phyloP scores from a whole-genome alignment of 2,797 vertebrate species.

The Scolopax rusticola region DNA sequence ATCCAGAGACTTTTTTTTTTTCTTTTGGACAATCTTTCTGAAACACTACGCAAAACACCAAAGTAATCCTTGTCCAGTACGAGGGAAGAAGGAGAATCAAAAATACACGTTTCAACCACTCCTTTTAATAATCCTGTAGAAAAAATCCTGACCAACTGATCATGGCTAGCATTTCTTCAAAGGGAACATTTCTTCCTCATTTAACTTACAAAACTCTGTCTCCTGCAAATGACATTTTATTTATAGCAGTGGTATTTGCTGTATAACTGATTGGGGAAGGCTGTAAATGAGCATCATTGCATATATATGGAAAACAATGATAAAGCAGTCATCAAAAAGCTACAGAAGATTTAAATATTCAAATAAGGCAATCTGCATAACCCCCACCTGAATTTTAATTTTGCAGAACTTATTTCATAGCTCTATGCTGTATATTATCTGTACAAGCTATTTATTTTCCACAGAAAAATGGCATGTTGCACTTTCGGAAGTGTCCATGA shows the following conservation, averaged over 20 bases:
- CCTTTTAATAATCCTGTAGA: not conserved
- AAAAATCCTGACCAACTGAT: constrained; percentile 35
- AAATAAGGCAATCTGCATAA: constrained; percentile 67
- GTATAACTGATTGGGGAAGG: constrained; percentile 68
- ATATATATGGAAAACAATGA: constrained; percentile 69
- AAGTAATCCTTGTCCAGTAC: not conserved
- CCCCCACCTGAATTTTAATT: constrained; percentile 69
- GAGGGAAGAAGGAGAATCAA: not conserved
- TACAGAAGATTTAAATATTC: constrained; percentile 72
- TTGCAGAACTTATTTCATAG: constrained; percentile 38
- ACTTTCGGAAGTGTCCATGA: not conserved
- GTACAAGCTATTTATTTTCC: not conserved
- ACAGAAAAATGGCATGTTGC: not conserved
- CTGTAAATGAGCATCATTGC: constrained; percentile 64
- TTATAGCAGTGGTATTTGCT: constrained; percentile 73
- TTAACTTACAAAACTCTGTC: constrained; percentile 65
- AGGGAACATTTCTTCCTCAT: constrained; percentile 53
- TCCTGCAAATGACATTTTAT: constrained; percentile 72
- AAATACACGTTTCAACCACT: not conserved
- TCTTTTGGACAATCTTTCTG: not conserved
- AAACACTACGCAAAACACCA: not conserved
- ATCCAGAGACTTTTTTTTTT: not conserved
- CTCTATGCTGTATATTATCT: not conserved
- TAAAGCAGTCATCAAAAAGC: constrained; percentile 74
- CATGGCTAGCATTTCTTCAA: not conserved